phyloP scores from a whole-genome alignment of 2,888 invertebrate genomes.

The Pristionchus fissidentatus region DNA sequence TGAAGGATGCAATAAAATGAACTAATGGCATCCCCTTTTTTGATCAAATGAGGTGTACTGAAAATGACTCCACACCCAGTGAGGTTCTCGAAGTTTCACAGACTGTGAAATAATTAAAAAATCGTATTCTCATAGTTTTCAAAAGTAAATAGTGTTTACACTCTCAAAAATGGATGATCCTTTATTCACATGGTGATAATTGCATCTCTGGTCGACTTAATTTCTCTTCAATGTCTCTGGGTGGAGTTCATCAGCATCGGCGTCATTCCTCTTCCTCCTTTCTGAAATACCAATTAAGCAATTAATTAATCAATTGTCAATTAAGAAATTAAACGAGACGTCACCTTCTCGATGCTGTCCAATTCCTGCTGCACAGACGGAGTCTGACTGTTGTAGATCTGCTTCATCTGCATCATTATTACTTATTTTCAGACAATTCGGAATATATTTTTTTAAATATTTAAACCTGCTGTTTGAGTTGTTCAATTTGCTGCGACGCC shows the following conservation, averaged over 20 bases:
- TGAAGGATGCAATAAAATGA: too few relatives aligned
- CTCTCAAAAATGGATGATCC: too few relatives aligned
- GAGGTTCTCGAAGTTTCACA: too few relatives aligned
- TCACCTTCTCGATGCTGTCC: constrained; percentile 34
- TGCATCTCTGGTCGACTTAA: too few relatives aligned
- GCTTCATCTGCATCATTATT: background rate
- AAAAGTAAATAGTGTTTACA: too few relatives aligned
- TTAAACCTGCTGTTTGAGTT: constrained; percentile 18
- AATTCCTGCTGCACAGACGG: constrained; percentile 21
- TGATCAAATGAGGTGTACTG: too few relatives aligned
- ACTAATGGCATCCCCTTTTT: too few relatives aligned
- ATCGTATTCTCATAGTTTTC: too few relatives aligned
- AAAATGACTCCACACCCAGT: too few relatives aligned
- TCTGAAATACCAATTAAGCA: background rate
- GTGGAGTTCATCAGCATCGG: background rate
- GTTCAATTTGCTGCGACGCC: background rate
- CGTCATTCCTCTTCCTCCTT: background rate
- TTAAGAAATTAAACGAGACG: background rate
- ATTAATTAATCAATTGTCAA: background rate
- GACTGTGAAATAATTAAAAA: too few relatives aligned
- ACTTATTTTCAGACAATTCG: background rate
- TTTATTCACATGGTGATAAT: too few relatives aligned
- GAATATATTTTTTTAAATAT: background rate
- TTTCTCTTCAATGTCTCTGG: too few relatives aligned
- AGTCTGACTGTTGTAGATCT: constrained; percentile 22